Evolutionary conservation across 2,113 vertebrate genomes (phyloP).

Genomic region (Corvus moneduloides): DNA sequence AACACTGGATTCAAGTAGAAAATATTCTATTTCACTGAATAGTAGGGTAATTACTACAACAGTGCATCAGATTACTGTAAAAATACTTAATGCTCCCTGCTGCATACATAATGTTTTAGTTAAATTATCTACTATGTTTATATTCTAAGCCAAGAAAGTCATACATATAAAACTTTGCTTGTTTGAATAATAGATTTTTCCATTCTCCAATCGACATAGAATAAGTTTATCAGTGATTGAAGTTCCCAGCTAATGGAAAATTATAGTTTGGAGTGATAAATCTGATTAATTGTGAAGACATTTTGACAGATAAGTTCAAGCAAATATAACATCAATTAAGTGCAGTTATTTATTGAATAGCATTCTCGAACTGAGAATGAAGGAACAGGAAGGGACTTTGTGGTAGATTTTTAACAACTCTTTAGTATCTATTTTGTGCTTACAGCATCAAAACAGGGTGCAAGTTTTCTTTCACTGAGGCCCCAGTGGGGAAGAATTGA

Average conservation of each 20-base stretch:
- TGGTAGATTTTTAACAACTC: not conserved
- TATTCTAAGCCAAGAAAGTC: conserved; percentile 43
- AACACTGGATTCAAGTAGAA: conserved; percentile 55
- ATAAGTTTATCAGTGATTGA: not conserved
- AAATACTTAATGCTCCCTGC: conserved; percentile 59
- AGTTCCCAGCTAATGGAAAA: not conserved
- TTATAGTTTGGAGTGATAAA: not conserved
- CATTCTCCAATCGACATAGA: not conserved
- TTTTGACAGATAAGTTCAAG: not conserved
- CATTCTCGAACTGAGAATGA: not conserved
- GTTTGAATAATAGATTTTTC: conserved; percentile 50
- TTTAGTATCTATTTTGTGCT: not conserved
- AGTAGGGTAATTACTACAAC: conserved; percentile 57
- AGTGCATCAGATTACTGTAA: conserved; percentile 50
- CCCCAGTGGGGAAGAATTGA: not conserved
- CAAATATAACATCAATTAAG: not conserved
- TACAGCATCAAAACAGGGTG: not conserved
- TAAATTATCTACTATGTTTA: conserved; percentile 59
- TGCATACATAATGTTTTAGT: conserved; percentile 60
- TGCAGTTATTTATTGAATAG: not conserved
- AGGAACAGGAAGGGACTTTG: not conserved
- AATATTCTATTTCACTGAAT: conserved; percentile 58
- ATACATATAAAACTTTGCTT: conserved; percentile 33
- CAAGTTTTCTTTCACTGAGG: not conserved
- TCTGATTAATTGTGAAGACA: not conserved